A percentile compares a stretch with the other conserved stretches of the same genome.
These are phyloP conservation scores for Balearica regulorum DNA, from an alignment of 2,797 vertebrate genomes.

Conservation along the genomic window DNA sequence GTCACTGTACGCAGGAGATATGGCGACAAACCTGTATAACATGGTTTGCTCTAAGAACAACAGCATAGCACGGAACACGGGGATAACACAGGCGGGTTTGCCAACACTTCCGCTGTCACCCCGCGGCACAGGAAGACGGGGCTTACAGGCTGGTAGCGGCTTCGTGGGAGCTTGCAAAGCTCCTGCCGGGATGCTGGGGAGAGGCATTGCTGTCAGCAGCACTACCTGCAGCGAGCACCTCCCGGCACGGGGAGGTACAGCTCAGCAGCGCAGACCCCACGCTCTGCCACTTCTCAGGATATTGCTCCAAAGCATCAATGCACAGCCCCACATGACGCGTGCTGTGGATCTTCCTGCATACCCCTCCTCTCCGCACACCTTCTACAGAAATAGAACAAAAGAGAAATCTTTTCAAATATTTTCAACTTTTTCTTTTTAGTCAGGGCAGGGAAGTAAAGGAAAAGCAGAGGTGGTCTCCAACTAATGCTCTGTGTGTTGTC, in stretches of 20 bases:
- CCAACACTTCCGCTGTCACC: background rate
- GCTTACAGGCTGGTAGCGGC: background rate
- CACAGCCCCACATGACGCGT: background rate
- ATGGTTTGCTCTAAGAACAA: background rate
- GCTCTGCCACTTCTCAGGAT: background rate
- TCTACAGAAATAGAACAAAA: background rate
- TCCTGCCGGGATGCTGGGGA: background rate
- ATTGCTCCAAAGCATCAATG: background rate
- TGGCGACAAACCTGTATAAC: fast-evolving
- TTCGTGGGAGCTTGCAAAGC: background rate
- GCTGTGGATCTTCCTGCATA: background rate
- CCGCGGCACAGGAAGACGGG: fast-evolving
- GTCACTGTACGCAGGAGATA: fast-evolving
- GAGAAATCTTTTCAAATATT: background rate
- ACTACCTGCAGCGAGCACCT: fast-evolving
- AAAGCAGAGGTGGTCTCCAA: background rate
- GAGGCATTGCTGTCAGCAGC: background rate
- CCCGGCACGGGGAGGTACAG: fast-evolving
- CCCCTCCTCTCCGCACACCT: background rate
- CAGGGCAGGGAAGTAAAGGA: background rate
- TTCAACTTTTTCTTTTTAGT: background rate
- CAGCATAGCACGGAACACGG: background rate
- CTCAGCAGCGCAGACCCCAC: background rate
- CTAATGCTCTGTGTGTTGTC: background rate
- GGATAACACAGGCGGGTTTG: background rate